Evolutionary conservation across 2,888 invertebrate genomes (phyloP).

Genomic region (Melangyna quadrimaculata): DNA sequence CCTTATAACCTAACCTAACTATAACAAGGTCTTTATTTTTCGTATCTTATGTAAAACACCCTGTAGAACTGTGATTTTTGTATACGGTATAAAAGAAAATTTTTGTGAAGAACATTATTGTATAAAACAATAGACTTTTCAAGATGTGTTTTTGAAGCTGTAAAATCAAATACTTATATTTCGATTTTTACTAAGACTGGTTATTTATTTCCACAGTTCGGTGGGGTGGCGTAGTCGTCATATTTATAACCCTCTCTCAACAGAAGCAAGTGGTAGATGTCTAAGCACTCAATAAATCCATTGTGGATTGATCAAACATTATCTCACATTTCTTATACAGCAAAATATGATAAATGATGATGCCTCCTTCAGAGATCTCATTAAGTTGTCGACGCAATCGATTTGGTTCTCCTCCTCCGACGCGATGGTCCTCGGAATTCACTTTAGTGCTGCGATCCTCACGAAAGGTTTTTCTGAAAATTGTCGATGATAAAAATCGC

Average conservation of each 20-base stretch:
- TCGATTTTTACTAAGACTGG: no score
- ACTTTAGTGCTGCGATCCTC: constrained; percentile 1
- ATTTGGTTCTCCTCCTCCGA: constrained; percentile 33
- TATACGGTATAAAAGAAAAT: no score
- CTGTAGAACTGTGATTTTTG: no score
- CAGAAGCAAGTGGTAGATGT: constrained; percentile 55
- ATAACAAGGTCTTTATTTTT: no score
- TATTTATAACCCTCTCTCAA: not conserved
- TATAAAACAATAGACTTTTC: no score
- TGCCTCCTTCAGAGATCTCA: constrained; percentile 46
- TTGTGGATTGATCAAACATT: constrained; percentile 52
- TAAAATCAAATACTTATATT: no score
- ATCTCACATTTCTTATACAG: constrained; percentile 20
- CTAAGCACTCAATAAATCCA: constrained; percentile 50
- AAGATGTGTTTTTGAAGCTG: no score
- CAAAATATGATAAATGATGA: constrained; percentile 53
- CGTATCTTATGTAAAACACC: no score
- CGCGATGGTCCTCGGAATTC: constrained; percentile 16
- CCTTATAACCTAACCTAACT: no score
- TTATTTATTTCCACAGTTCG: no score
- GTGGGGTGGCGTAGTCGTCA: not conserved
- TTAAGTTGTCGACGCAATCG: constrained; percentile 62
- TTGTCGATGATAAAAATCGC: constrained; percentile 68
- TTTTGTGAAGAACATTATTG: no score
- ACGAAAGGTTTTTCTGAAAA: constrained; percentile 58